Percentiles rank a stretch among this genome's conserved stretches.
Conservation (phyloP, 1,140 invertebrate species). For the Drosophila albomicans region DNA sequence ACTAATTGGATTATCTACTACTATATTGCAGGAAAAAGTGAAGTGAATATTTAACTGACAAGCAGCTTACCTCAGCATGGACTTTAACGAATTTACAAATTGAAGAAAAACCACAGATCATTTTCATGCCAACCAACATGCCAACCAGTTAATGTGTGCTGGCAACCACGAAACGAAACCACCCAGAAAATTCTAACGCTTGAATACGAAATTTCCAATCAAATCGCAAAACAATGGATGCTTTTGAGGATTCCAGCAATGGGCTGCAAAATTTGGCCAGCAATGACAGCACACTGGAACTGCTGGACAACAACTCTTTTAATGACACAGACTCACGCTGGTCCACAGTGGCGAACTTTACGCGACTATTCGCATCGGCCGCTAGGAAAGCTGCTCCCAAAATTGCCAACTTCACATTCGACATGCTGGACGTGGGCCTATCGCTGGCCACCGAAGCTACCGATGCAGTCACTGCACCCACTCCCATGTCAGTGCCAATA, state of each 20-base stretch:
- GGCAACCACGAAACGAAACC: not conserved
- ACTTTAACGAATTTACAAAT: constrained; percentile 4
- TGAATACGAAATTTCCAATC: not conserved
- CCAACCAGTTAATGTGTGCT: constrained; percentile 7
- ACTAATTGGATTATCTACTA: constrained; percentile 3
- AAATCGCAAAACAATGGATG: constrained; percentile 21
- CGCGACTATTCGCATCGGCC: constrained; percentile 53
- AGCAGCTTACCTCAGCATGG: not conserved
- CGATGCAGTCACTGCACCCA: constrained; percentile 1
- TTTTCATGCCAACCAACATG: constrained; percentile 5
- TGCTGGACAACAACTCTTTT: constrained; percentile 29
- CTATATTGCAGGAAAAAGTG: not conserved
- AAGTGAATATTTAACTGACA: not conserved
- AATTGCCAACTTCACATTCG: constrained; percentile 70
- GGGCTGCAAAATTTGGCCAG: constrained; percentile 11
- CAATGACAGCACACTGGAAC: constrained; percentile 19
- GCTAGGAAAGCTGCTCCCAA: constrained; percentile 36
- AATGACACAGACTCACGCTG: constrained; percentile 51
- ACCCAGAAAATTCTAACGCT: not conserved
- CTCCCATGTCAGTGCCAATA: not conserved
- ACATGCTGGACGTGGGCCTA: constrained; percentile 57
- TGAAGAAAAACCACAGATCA: not conserved
- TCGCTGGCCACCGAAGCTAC: constrained; percentile 46
- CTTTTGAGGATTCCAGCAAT: constrained; percentile 13
- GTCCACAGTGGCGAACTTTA: constrained; percentile 58